Evolutionary conservation across 2,113 vertebrate species (phyloP), one percentile per base, ranked within the genome.

Genomic region (Prietella phreatophila): DNA sequence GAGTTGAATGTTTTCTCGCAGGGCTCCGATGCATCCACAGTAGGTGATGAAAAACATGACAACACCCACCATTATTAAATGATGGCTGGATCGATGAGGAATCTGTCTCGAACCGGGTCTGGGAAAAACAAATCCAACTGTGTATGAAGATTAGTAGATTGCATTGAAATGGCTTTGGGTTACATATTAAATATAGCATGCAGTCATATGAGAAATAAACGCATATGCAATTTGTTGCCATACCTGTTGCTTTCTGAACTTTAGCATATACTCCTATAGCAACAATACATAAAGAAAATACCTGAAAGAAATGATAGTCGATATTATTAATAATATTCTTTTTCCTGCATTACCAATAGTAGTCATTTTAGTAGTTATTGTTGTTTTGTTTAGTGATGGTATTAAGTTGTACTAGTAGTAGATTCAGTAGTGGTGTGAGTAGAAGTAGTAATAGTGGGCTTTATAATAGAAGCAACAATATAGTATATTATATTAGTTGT

Each of bases 1-100:
- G 83, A 96, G 94, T 85, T 73, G 91, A 84, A 95, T 96, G 93
- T 96, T 96, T 91, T 96, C 94, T 89, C 94, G 88, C 71, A 96
- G 93, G 82, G 95, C 95, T 78, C 95, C 94, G 50, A 95, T 94
- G 88, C 96, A 96, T 27, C 95, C 95, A 4, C 96, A 96, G 93
- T 95, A 96, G 58, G 96, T 96, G 92, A 96, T 95, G 93, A 95
- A 95, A 94, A 96, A 96, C 95, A 96, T 95, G 91, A 96, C 94
- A 91, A 95, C 95, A 83, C 95, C 95, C 89, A 95, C 94, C 86
- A 94, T 93, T 61, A 96, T 96, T 80, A 96, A 93, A 96, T 93
- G 91, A 96, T 89, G 27, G 94, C 94, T 8, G 95, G 95, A 93
- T 96, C 95, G 83, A 96, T 92, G 67, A 96, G 89, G 92, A 96